Base-by-base conservation (phyloP, 2,888 invertebrate genomes). In the Lepidocyrtoides sp. region DNA sequence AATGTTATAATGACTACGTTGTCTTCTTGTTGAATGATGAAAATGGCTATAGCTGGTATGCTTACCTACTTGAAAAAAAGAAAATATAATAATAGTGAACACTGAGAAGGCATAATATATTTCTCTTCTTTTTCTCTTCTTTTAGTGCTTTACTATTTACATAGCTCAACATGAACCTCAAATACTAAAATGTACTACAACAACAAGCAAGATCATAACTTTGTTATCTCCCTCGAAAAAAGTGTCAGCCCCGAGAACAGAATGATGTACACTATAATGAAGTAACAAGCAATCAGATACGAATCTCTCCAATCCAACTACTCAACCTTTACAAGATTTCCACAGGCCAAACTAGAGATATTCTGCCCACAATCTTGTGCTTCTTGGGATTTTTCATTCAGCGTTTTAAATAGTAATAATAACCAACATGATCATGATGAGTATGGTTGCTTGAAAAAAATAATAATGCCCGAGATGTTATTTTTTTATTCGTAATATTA, bases 1-100 rank as follows among this genome's bases (percentile, higher is more conserved):
- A 72, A 83, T 83, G 41, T 63, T 51, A 51, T 88, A 88, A 88
- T 88, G 81, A 81, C 29, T 23, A 60, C 44, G 23, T 23, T 81
- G 32, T 60, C 32, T n/a, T 86, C 41, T 36, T 87, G 63, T 44
- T 87, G 87, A 87, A 54, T 66, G 54, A 88, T 88, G 88, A 69
- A 36, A 69, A 81, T 88, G 88, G 81, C 77, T 69, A 32, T 12
- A 66, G 82, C 17, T 83, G 63, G 44, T 83, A 72, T 69, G 41
- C 63, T n/a, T 3, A n/a, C n/a, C n/a, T 5, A 51, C 48, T 17
- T 0, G 51, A 32, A 48, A 2, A 1, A 51, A 29, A 51, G 1
- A 51, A 72, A 29, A 36, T 66, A 29, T 54, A 54, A 66, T 51
- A 77, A 51, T 51, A 77, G 12, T 77, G 29, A 51, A 72, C 69